Evolutionary conservation across 2,797 vertebrate genomes (phyloP).

Genomic region (Sandelia bainsii): DNA sequence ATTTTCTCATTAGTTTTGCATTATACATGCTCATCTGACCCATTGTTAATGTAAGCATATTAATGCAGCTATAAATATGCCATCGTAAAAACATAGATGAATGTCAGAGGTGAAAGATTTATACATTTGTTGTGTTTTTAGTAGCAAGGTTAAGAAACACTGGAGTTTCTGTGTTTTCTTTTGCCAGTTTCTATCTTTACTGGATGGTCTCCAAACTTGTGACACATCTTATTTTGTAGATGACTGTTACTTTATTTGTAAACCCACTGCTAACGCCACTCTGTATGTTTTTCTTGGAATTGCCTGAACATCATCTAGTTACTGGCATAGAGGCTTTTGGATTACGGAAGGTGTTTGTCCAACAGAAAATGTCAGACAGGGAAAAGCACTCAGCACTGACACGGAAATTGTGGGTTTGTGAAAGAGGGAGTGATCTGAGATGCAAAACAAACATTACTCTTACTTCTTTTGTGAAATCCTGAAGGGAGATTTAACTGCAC

Average conservation of each 20-base stretch:
- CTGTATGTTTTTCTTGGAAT: conserved; percentile 64
- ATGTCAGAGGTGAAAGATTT: neutral
- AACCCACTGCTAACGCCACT: conserved; percentile 13
- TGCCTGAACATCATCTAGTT: conserved; percentile 50
- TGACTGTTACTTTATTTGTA: conserved; percentile 41
- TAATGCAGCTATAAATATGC: neutral
- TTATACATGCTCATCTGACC: neutral
- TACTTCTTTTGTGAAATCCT: conserved; percentile 66
- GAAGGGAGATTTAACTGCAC: conserved; percentile 25
- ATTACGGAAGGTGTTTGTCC: conserved; percentile 60
- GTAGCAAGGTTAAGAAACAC: neutral
- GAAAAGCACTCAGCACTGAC: conserved; percentile 44
- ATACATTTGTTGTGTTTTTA: neutral
- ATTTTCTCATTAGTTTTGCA: neutral
- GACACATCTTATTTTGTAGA: conserved; percentile 39
- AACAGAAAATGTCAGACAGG: conserved; percentile 47
- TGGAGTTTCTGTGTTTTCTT: conserved; percentile 11
- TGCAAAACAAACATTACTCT: conserved; percentile 68
- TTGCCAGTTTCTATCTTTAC: conserved; percentile 11
- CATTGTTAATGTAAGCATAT: neutral
- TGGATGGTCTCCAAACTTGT: conserved; percentile 45
- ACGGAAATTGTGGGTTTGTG: conserved; percentile 65
- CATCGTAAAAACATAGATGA: neutral
- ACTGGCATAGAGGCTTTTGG: conserved; percentile 43
- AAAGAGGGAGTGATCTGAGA: conserved; percentile 64